Percentiles rank a stretch among this genome's conserved stretches.
Evolutionary conservation across 2,797 vertebrate species (phyloP).

Genomic region (Atherinosoma microstoma): DNA sequence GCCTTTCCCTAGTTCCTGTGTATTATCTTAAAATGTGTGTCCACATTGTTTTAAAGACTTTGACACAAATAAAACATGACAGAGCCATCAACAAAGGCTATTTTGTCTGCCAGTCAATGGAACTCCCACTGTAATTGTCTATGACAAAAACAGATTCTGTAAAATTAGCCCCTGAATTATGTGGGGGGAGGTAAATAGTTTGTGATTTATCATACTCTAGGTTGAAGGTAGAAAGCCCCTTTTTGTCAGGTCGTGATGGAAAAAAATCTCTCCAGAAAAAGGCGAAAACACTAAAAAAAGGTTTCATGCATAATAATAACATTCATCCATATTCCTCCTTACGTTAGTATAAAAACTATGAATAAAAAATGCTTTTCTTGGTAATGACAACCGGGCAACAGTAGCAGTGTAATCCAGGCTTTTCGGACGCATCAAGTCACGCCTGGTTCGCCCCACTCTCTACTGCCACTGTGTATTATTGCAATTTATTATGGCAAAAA

Average conservation of each 20-base stretch:
- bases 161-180: slow-evolving; percentile 87
- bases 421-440: slow-evolving; percentile 79
- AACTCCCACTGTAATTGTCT: slow-evolving; percentile 84
- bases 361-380: slow-evolving; percentile 85
- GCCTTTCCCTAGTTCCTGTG: slow-evolving; percentile 70
- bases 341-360: slow-evolving; percentile 85
- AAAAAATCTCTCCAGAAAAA: slow-evolving; percentile 69
- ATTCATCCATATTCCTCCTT: slow-evolving; percentile 85
- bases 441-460: slow-evolving; percentile 77
- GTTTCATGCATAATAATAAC: slow-evolving; percentile 86
- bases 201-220: slow-evolving; percentile 87
- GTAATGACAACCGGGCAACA: slow-evolving; percentile 82
- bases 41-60: slow-evolving; percentile 83
- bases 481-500: slow-evolving; percentile 86
- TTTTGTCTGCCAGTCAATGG: slow-evolving; percentile 88
- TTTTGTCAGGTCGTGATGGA: slow-evolving; percentile 84
- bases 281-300: slow-evolving; percentile 55
- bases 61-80: slow-evolving; percentile 88
- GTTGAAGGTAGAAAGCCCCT: slow-evolving; percentile 80
- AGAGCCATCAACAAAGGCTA: slow-evolving; percentile 88
- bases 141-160: slow-evolving; percentile 88
- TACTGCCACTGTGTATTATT: slow-evolving; percentile 80
- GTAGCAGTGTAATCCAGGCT: slow-evolving; percentile 71
- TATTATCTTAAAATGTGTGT: slow-evolving; percentile 85
- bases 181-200: slow-evolving; percentile 84